phyloP scores from a whole-genome alignment of 2,888 invertebrate species.

The Athripsodes cinereus region DNA sequence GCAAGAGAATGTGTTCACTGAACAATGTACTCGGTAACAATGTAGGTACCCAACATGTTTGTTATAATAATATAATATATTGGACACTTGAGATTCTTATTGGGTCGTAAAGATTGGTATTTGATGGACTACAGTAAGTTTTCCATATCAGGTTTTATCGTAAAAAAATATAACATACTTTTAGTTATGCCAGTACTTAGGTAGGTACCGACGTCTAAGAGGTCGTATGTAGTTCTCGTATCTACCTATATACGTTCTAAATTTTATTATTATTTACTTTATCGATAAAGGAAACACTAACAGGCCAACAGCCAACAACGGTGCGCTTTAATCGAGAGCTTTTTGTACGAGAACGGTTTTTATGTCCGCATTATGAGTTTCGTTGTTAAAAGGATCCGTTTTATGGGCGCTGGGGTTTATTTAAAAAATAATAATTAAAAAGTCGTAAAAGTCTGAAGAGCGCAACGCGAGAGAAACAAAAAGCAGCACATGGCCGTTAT shows the following conservation, averaged over 20 bases:
- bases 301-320: not conserved
- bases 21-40: too few relatives aligned
- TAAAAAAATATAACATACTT: not conserved
- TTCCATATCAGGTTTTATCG: not conserved
- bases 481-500: not conserved
- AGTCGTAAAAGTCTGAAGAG: not conserved
- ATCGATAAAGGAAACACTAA: conserved; percentile 15
- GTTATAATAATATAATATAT: too few relatives aligned
- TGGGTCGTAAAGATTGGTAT: conserved; percentile 16
- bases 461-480: not conserved
- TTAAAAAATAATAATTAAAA: not conserved
- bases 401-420: not conserved
- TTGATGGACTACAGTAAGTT: conserved; percentile 3
- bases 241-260: too few relatives aligned
- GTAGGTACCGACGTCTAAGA: too few relatives aligned
- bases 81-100: conserved; percentile 3
- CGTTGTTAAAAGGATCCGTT: not conserved
- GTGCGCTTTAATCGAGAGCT: too few relatives aligned
- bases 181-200: too few relatives aligned
- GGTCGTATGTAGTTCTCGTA: too few relatives aligned
- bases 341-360: too few relatives aligned
- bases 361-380: too few relatives aligned
- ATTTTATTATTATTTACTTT: not conserved
- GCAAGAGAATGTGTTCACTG: too few relatives aligned
- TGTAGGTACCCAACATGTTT: too few relatives aligned